phyloP scores from a whole-genome alignment of 2,888 invertebrate species.

The Horisme vitalbata region DNA sequence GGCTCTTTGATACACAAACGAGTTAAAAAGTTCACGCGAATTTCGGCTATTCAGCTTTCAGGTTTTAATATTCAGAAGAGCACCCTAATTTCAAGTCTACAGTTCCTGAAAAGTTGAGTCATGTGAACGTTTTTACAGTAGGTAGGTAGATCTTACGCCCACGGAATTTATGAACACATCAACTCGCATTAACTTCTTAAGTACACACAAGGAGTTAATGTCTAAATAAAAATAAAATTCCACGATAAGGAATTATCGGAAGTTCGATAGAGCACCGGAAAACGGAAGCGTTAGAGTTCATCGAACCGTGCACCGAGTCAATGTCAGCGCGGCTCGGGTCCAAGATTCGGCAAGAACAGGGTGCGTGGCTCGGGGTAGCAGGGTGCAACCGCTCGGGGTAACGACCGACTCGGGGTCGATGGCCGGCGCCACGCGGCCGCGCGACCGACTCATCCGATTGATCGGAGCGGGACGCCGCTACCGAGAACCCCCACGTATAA shows the following conservation, averaged over 20 bases:
- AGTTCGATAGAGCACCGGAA: conserved; percentile 62
- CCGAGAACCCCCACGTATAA: conserved; percentile 66
- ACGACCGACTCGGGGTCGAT: conserved; percentile 78
- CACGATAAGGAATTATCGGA: conserved; percentile 38
- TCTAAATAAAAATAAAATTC: conserved; percentile 39
- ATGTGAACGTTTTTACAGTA: conserved; percentile 18
- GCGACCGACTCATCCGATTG: conserved; percentile 74
- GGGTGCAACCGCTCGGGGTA: conserved; percentile 78
- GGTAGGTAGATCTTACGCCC: conserved; percentile 6
- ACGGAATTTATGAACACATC: conserved; percentile 21
- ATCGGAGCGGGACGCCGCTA: conserved; percentile 75
- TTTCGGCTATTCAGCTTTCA: not conserved
- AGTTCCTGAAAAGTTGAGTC: conserved; percentile 21
- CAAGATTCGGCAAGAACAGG: conserved; percentile 76
- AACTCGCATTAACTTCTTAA: conserved; percentile 34
- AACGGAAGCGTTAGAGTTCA: conserved; percentile 69
- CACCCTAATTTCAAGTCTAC: conserved; percentile 4
- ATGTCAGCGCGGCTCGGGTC: conserved; percentile 72
- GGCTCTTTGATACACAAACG: too few relatives aligned
- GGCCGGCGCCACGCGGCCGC: conserved; percentile 78
- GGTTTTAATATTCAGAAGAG: conserved; percentile 1
- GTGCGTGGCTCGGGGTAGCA: conserved; percentile 72
- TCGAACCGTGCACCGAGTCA: conserved; percentile 71
- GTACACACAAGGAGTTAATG: conserved; percentile 29
- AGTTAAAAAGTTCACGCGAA: too few relatives aligned